phyloP scores from a whole-genome alignment of 1,140 invertebrate species.

The Steinernema feltiae region DNA sequence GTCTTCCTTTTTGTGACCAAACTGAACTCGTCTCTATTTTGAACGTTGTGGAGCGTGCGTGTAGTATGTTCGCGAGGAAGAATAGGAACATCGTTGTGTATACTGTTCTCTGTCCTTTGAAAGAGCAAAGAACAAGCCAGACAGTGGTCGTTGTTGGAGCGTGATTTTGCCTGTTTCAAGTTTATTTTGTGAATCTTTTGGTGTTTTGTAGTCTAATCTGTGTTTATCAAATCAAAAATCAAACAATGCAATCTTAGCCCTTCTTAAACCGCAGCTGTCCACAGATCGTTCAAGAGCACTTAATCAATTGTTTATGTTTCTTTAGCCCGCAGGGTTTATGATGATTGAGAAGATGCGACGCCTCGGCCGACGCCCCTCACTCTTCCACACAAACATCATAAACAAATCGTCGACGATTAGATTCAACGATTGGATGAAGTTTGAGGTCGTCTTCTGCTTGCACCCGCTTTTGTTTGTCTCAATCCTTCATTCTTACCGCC shows the following conservation, averaged over 20 bases:
- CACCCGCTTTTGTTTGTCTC: neutral
- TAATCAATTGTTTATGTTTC: conserved; percentile 11
- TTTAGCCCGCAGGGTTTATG: neutral
- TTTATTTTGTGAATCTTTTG: neutral
- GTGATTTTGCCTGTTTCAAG: neutral
- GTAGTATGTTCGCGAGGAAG: neutral
- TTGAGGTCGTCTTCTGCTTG: neutral
- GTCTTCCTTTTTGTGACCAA: neutral
- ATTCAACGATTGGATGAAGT: neutral
- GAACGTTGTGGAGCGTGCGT: neutral
- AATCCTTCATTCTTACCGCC: neutral
- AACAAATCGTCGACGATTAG: neutral
- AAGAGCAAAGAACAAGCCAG: too few species aligned
- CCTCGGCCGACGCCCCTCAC: neutral
- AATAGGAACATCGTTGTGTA: too few species aligned
- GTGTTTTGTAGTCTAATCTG: too few species aligned
- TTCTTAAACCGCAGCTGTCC: neutral
- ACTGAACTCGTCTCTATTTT: neutral
- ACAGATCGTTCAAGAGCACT: neutral
- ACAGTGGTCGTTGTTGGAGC: too few species aligned
- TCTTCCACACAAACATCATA: neutral
- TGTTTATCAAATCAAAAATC: neutral
- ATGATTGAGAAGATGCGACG: neutral
- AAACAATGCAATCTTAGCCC: neutral
- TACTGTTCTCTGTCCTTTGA: too few species aligned